Evolutionary conservation across 1,140 invertebrate species (phyloP).

Genomic region (Scaptomyza graminum): DNA sequence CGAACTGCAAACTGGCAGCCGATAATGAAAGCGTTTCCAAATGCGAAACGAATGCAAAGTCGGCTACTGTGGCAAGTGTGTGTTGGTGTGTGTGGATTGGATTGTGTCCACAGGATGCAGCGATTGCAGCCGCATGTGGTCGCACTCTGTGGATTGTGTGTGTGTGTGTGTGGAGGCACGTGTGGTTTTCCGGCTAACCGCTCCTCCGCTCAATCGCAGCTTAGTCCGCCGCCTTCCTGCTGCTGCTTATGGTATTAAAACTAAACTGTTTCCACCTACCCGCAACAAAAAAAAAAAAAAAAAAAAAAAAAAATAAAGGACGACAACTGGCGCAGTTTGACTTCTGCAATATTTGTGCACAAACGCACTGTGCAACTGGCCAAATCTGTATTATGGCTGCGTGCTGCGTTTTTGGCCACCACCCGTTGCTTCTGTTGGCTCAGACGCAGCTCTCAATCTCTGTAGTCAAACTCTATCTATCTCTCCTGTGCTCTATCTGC

Average conservation of each 20-base stretch:
- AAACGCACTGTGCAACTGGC: conserved; percentile 23
- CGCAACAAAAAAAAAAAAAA: conserved; percentile 14
- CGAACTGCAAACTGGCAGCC: conserved; percentile 5
- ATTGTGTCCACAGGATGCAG: conserved; percentile 38
- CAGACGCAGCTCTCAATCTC: conserved; percentile 48
- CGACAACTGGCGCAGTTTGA: conserved; percentile 69
- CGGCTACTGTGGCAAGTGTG: conserved; percentile 73
- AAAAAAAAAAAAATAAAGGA: conserved; percentile 21
- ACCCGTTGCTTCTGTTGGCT: conserved; percentile 73
- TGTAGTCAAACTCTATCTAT: not conserved
- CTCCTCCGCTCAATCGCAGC: conserved; percentile 11
- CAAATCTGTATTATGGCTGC: conserved; percentile 51
- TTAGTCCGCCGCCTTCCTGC: conserved; percentile 38
- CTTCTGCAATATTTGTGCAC: conserved; percentile 35
- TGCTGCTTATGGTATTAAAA: conserved; percentile 69
- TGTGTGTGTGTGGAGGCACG: conserved; percentile 62
- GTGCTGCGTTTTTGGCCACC: conserved; percentile 62
- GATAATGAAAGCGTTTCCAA: conserved; percentile 82
- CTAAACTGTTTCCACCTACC: conserved; percentile 80
- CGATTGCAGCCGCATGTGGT: conserved; percentile 67
- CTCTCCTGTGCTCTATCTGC: conserved; percentile 15
- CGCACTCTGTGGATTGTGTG: conserved; percentile 1
- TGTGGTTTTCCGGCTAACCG: conserved; percentile 82
- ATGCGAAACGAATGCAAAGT: conserved; percentile 80
- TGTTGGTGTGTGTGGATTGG: conserved; percentile 1